Evolutionary conservation across 2,113 vertebrate genomes (phyloP), one percentile per base, ranked within the genome.

Genomic region (Protobothrops mucrosquamatus): DNA sequence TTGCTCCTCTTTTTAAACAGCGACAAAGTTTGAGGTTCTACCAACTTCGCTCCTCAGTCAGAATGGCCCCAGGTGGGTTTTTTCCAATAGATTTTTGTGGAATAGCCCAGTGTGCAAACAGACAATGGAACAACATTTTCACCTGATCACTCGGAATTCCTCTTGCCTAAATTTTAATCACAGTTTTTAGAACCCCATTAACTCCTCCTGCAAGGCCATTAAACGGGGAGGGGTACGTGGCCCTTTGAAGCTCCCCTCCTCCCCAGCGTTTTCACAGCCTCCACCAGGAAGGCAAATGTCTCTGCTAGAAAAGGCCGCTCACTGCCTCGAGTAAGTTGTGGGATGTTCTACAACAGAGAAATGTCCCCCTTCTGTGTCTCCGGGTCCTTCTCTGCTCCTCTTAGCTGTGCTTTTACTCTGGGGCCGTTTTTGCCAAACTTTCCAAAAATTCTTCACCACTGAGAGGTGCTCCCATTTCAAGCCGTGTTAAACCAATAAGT

Each of bases 191-290:
- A 39, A 39, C 34, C 15, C 34, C 6, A 14, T 3, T 20, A 34
- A 3, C 69, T 20, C n/a, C 69, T 81, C 3, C 69, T 81, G 34
- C 69, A 81, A 39, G 69, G n/a, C 69, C 6, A 6, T 8, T 20
- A 34, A 20, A 6, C 18, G 6, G 15, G 39, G 34, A 81, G 15
- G 0, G 0, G 6, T 34, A 3, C 0, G 34, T 6, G 18, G 34
- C 34, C 6, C 69, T 74, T 74, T 34, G n/a, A 74, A 74, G n/a
- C 1, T n/a, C n/a, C 20, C 8, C 69, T 74, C 6, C 15, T 8
- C n/a, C n/a, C 29, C n/a, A 34, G 69, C 14, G 0, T 20, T 74
- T 39, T 39, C 15, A 34, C n/a, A 20, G n/a, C 69, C 69, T 39
- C 69, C n/a, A 18, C 12, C 14, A 34, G 69, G n/a, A 8, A 74